Conservation (phyloP, 1,140 invertebrate species). For the Listronotus oregonensis region DNA sequence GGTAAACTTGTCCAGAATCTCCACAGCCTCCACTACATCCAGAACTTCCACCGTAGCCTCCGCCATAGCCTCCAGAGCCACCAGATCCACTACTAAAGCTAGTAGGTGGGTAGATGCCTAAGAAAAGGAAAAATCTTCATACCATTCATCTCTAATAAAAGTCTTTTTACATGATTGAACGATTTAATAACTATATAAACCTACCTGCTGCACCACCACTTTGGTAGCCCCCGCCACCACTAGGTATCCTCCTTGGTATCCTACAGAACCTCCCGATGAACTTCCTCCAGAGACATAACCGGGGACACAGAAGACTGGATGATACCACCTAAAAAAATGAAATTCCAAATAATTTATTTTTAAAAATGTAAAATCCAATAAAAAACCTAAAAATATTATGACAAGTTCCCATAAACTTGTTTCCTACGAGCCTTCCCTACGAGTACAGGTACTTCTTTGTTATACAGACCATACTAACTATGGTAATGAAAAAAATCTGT, state of each 20-base stretch:
- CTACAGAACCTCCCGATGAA: constrained; percentile 10
- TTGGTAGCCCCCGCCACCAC: constrained; percentile 1
- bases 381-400: too few species aligned
- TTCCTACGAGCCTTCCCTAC: too few species aligned
- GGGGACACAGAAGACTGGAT: constrained; percentile 42
- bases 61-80: constrained; percentile 16
- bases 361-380: too few species aligned
- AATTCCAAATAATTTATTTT: constrained; percentile 4
- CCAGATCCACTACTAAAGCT: background rate
- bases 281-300: constrained; percentile 33
- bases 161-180: too few species aligned
- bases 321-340: constrained; percentile 34
- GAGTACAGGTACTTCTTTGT: too few species aligned
- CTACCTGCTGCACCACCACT: constrained; percentile 8
- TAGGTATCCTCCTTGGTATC: constrained; percentile 9
- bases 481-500: too few species aligned
- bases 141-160: too few species aligned
- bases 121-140: background rate
- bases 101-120: constrained; percentile 7
- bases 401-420: too few species aligned
- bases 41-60: constrained; percentile 10
- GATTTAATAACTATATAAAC: background rate
- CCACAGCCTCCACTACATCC: constrained; percentile 27
- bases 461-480: too few species aligned
- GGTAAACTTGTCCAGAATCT: constrained; percentile 23